Conservation (phyloP, 2,888 invertebrate genomes). For the Hydrotaea cyrtoneurina region DNA sequence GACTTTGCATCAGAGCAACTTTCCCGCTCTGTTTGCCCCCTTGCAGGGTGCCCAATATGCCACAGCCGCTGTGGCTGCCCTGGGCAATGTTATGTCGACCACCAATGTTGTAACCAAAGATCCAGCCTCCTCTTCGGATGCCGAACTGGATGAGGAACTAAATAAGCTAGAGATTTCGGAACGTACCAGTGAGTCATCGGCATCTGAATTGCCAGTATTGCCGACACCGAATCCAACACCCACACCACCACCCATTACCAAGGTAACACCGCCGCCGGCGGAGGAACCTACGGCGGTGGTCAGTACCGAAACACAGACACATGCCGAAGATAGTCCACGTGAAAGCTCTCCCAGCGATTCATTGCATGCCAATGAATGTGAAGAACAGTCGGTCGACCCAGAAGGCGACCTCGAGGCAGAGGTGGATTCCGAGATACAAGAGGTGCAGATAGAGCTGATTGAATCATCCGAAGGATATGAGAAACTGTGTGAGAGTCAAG, state of each 20-base stretch:
- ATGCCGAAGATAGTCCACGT: conserved; percentile 40
- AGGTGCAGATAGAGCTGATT: conserved; percentile 77
- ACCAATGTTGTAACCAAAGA: conserved; percentile 69
- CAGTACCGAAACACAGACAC: conserved; percentile 46
- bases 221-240: conserved; percentile 69
- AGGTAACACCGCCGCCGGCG: conserved; percentile 69
- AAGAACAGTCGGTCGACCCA: conserved; percentile 19
- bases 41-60: conserved; percentile 63
- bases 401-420: conserved; percentile 64
- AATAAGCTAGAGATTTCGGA: conserved; percentile 68
- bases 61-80: conserved; percentile 55
- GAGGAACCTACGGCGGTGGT: conserved; percentile 54
- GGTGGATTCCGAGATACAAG: conserved; percentile 69
- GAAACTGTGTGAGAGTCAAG: conserved; percentile 59
- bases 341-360: conserved; percentile 65
- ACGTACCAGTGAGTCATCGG: conserved; percentile 68
- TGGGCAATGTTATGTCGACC: conserved; percentile 51
- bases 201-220: conserved; percentile 60
- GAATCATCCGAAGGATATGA: conserved; percentile 66
- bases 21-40: conserved; percentile 68
- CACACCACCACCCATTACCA: conserved; percentile 71
- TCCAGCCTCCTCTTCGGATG: conserved; percentile 70
- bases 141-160: conserved; percentile 71
- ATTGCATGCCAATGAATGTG: conserved; percentile 42
- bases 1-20: conserved; percentile 57